A percentile compares a stretch with the other conserved stretches of the same genome.
Conservation (phyloP, 1,140 invertebrate genomes). For the Hetaerina americana region DNA sequence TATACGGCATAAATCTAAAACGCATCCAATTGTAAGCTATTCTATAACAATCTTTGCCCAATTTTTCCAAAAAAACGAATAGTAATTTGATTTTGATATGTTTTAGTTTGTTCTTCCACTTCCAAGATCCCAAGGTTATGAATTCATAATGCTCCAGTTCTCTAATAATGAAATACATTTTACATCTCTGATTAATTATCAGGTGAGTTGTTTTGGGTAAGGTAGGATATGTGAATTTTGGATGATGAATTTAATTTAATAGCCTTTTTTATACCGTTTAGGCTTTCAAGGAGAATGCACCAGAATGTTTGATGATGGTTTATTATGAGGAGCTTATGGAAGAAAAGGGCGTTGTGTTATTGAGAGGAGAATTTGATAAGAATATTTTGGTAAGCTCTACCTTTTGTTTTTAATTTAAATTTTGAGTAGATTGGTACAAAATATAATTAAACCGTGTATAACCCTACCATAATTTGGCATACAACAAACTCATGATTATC, state of each 20-base stretch:
- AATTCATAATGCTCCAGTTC: slow-evolving; percentile 75
- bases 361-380: slow-evolving; percentile 78
- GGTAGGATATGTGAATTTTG: too few species aligned
- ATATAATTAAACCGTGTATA: too few species aligned
- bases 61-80: neutral
- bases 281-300: slow-evolving; percentile 81
- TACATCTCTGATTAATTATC: slow-evolving; percentile 74
- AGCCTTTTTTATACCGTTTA: slow-evolving; percentile 27
- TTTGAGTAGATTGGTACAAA: too few species aligned
- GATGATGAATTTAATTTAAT: too few species aligned
- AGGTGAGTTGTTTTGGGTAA: slow-evolving; percentile 46
- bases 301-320: slow-evolving; percentile 70
- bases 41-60: slow-evolving; percentile 3
- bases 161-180: slow-evolving; percentile 64
- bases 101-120: slow-evolving; percentile 63
- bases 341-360: slow-evolving; percentile 66
- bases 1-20: slow-evolving; percentile 39
- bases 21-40: slow-evolving; percentile 37
- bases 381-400: slow-evolving; percentile 46
- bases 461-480: too few species aligned
- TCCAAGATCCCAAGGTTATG: slow-evolving; percentile 70
- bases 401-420: too few species aligned
- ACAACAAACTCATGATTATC: too few species aligned
- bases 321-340: slow-evolving; percentile 69
- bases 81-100: slow-evolving; percentile 7